Evolutionary conservation across 2,113 vertebrate genomes (phyloP), one percentile per base, ranked within the genome.

Genomic region (Grallaria varia): DNA sequence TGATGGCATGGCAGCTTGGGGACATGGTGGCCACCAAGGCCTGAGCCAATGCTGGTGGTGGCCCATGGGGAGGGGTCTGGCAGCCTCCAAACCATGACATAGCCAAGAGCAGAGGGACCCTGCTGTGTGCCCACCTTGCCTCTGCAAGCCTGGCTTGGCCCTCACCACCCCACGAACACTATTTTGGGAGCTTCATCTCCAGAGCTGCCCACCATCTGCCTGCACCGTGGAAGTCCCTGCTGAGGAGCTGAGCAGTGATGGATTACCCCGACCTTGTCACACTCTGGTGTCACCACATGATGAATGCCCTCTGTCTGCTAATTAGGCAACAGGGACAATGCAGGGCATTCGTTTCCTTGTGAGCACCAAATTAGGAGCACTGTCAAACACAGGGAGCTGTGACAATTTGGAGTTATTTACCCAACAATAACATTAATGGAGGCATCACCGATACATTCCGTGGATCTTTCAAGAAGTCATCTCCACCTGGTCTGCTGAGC

Each of bases 231-330:
- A 6, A 44, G 44, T 75, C 56, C 15, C 39, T 8, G 73, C 44
- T 12, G 28, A 37, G 87, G 16, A n/a, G n/a, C 19, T 0, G 37
- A 1, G 64, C 49, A 12, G 77, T 91, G 96, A 96, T 95, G 94
- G 87, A 91, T 89, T 47, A 12, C 40, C 76, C 62, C 7, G 58
- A 62, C 31, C 94, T 62, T 60, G 52, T 50, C 72, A 24, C 89
- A 52, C 23, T 8, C 21, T 18, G 39, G 49, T 31, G 64, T 90
- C 96, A 94, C 71, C 10, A 31, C 3, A 23, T 94, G 94, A 97
- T 94, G 84, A 79, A 97, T 86, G 67, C 59, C 72, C 95, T 52
- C 92, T 76, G 39, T 81, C 93, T 94, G 75, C 89, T 96, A 96
- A 80, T 93, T 68, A 87, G 94, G 67, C 52, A 63, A 76, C 74